Conservation (phyloP, 35 echinoderm and acorn worm genomes). For the Patiria miniata region DNA sequence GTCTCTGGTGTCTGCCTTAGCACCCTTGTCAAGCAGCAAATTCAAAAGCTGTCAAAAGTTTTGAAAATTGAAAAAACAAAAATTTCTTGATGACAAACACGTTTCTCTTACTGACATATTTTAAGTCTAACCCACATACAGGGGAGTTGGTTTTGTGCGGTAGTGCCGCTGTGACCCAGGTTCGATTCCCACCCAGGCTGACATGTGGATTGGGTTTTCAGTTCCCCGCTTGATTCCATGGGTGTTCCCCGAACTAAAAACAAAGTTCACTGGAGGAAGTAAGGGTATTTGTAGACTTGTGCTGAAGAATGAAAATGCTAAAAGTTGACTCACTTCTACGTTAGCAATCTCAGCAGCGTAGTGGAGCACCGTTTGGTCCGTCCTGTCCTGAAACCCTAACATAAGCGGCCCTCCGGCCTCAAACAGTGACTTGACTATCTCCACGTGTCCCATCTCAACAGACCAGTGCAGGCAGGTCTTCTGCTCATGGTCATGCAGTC, state of each 20-base stretch:
- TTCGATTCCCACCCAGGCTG: too few relatives aligned
- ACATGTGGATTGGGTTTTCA: too few relatives aligned
- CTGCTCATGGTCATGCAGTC: conserved; percentile 5
- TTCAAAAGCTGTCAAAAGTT: conserved; percentile 46
- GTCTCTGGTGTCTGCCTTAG: conserved; percentile 40
- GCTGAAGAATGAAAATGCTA: too few relatives aligned
- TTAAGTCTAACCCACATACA: too few relatives aligned
- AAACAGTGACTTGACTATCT: conserved; percentile 57
- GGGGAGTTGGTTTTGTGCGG: too few relatives aligned
- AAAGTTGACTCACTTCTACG: conserved; percentile 46
- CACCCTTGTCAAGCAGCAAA: conserved; percentile 41
- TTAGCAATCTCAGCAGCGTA: conserved; percentile 77
- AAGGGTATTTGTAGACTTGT: too few relatives aligned
- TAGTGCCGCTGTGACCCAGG: too few relatives aligned
- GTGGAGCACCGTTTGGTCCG: conserved; percentile 68
- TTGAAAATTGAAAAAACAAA: background rate
- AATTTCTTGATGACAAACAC: background rate
- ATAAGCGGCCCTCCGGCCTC: conserved; percentile 17
- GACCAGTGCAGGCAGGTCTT: conserved; percentile 81
- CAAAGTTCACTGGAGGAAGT: too few relatives aligned
- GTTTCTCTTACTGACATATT: background rate
- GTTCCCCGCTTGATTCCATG: too few relatives aligned
- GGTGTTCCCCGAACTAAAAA: too few relatives aligned
- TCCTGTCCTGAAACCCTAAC: conserved; percentile 28
- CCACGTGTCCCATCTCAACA: conserved; percentile 69